Percentiles rank a stretch among this genome's conserved stretches.
Conservation (phyloP, 2,113 vertebrate genomes). For the Otus sunia region DNA sequence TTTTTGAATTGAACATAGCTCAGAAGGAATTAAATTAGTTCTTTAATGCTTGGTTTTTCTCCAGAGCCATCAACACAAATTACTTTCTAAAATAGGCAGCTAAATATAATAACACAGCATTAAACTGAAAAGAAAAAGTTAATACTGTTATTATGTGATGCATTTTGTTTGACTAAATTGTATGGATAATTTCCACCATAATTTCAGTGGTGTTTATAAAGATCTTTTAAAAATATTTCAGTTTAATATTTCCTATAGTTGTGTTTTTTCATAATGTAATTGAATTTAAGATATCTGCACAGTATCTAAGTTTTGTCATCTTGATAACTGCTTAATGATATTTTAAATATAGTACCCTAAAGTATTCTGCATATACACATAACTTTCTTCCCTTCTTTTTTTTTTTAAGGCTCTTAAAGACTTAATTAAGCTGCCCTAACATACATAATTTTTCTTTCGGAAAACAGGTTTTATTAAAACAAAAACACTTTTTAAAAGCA, state of each 20-base stretch:
- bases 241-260: slow-evolving; percentile 13
- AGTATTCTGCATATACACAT: background rate
- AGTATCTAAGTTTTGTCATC: slow-evolving; percentile 6
- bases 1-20: slow-evolving; percentile 63
- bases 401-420: background rate
- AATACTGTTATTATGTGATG: slow-evolving; percentile 53
- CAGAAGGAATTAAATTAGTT: slow-evolving; percentile 78
- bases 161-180: slow-evolving; percentile 61
- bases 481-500: background rate
- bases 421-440: background rate
- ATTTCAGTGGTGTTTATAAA: slow-evolving; percentile 53
- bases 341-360: background rate
- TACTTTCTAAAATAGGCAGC: slow-evolving; percentile 73
- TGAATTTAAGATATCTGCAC: slow-evolving; percentile 35
- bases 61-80: slow-evolving; percentile 78
- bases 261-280: slow-evolving; percentile 10
- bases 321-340: slow-evolving; percentile 1
- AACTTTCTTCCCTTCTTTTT: background rate
- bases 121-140: slow-evolving; percentile 69
- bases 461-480: background rate
- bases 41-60: slow-evolving; percentile 77
- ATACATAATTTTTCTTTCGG: background rate
- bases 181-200: slow-evolving; percentile 14
- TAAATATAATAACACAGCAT: slow-evolving; percentile 75
- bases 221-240: slow-evolving; percentile 20